A percentile compares a stretch with the other conserved stretches of the same genome.
Evolutionary conservation across 2,113 vertebrate genomes (phyloP).

Genomic region (Chaetodon auriga): DNA sequence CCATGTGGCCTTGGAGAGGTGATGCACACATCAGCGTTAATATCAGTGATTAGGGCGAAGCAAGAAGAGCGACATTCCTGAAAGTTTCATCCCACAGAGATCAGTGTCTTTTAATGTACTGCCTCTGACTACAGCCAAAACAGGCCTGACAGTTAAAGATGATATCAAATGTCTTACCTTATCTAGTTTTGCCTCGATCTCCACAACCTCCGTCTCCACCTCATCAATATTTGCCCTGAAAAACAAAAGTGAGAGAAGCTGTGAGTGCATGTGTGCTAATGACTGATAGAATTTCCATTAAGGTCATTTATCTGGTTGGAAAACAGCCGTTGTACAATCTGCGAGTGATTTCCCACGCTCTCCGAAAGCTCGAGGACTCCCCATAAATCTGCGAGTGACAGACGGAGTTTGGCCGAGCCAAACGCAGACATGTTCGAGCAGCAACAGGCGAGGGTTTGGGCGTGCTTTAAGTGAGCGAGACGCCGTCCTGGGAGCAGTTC

Average conservation of each 20-base stretch:
- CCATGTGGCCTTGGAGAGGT: not conserved
- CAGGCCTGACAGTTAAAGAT: no score
- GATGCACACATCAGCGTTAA: not conserved
- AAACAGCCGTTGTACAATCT: constrained; percentile 27
- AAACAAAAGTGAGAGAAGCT: constrained; percentile 44
- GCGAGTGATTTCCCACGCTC: constrained; percentile 46
- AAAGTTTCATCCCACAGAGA: not conserved
- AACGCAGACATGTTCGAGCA: constrained; percentile 41
- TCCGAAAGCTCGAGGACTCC: constrained; percentile 8
- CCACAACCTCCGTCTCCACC: constrained; percentile 97
- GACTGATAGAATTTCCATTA: not conserved
- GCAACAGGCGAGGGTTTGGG: constrained; percentile 5
- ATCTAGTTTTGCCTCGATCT: constrained; percentile 96
- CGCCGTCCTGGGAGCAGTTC: constrained; percentile 50
- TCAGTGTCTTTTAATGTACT: not conserved
- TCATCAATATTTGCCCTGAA: constrained; percentile 96
- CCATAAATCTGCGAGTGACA: constrained; percentile 46
- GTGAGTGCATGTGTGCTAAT: constrained; percentile 7
- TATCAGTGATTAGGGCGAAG: not conserved
- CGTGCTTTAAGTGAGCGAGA: constrained; percentile 48
- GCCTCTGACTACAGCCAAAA: not conserved
- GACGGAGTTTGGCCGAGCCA: constrained; percentile 9
- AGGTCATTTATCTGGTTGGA: not conserved
- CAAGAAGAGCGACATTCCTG: not conserved
- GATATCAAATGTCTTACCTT: constrained; percentile 87